Conservation (phyloP, 2,113 vertebrate species). For the Gallinago paraguaiae region DNA sequence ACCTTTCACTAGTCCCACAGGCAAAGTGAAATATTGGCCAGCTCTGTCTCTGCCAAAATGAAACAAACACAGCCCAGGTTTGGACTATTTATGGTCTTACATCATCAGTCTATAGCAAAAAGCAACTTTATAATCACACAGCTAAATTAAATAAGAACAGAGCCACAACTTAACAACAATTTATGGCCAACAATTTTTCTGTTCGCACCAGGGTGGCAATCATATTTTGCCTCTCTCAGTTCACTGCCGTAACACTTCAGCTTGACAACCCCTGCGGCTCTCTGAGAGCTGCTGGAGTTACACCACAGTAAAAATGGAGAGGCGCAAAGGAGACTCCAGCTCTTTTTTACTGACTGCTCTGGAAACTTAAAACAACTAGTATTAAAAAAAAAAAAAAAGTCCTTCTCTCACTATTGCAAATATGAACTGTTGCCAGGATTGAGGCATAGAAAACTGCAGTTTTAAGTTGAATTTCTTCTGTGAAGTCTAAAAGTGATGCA, state of each 20-base stretch:
- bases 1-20: slow-evolving; percentile 15
- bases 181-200: slow-evolving; percentile 8
- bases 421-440: not conserved
- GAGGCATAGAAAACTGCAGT: not conserved
- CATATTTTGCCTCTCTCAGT: not conserved
- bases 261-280: not conserved
- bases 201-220: not conserved
- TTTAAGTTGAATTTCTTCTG: not conserved
- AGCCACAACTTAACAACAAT: not conserved
- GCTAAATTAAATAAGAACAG: slow-evolving; percentile 38
- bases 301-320: not conserved
- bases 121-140: slow-evolving; percentile 2
- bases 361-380: not conserved
- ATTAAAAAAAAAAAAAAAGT: not conserved
- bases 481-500: not conserved
- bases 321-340: not conserved
- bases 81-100: slow-evolving; percentile 13
- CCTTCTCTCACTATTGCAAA: not conserved
- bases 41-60: not conserved
- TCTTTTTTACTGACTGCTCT: not conserved
- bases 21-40: slow-evolving; percentile 18
- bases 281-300: not conserved
- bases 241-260: not conserved
- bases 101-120: not conserved
- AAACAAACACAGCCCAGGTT: not conserved